These are phyloP conservation scores for Anoplophora glabripennis DNA, from an alignment of 1,140 invertebrate species.

Conservation along the genomic window DNA sequence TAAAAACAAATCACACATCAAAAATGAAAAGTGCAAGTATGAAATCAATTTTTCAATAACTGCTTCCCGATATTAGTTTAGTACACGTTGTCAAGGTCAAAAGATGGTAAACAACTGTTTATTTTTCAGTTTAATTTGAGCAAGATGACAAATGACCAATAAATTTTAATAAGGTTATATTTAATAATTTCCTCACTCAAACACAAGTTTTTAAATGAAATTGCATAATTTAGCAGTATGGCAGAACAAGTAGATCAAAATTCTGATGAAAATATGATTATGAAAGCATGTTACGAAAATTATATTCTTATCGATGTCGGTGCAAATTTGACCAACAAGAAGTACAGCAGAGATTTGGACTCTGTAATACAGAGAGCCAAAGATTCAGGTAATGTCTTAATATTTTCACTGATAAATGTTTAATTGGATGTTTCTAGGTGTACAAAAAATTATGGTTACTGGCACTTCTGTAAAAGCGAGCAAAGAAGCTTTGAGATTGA, in stretches of 20 bases:
- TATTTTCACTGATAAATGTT: not conserved
- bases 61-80: too few species aligned
- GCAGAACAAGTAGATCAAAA: slow-evolving; percentile 15
- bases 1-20: too few species aligned
- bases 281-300: slow-evolving; percentile 73
- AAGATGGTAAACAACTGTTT: too few species aligned
- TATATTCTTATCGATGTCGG: slow-evolving; percentile 91
- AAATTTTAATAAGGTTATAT: too few species aligned
- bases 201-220: slow-evolving; percentile 2
- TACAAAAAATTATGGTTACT: slow-evolving; percentile 92
- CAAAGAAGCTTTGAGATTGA: slow-evolving; percentile 85
- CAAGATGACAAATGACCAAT: too few species aligned
- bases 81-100: too few species aligned
- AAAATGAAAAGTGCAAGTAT: too few species aligned
- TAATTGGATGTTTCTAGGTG: slow-evolving; percentile 59
- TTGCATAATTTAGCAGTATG: slow-evolving; percentile 17
- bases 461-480: slow-evolving; percentile 84
- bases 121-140: too few species aligned
- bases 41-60: too few species aligned
- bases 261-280: slow-evolving; percentile 33
- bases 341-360: slow-evolving; percentile 88
- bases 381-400: slow-evolving; percentile 70
- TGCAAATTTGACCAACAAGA: slow-evolving; percentile 94
- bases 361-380: slow-evolving; percentile 88
- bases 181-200: too few species aligned